Percentiles rank a stretch among this genome's conserved stretches.
phyloP scores from a whole-genome alignment of 1,140 invertebrate genomes.

The Drosophila triauraria region DNA sequence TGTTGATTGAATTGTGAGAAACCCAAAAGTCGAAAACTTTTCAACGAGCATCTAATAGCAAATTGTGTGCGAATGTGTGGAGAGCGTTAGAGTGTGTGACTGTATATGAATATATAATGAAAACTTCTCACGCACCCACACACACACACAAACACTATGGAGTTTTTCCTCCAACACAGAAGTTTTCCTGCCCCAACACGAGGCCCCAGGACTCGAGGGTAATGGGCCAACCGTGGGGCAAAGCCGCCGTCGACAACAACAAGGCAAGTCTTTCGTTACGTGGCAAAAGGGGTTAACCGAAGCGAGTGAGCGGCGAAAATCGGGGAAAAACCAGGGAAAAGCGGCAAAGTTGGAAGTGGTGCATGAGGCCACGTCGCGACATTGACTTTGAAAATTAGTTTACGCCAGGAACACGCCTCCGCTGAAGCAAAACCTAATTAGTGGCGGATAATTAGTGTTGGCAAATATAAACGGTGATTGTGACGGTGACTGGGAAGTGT shows the following conservation, averaged over 20 bases:
- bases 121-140: slow-evolving; percentile 68
- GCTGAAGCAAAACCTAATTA: slow-evolving; percentile 37
- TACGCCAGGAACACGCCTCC: slow-evolving; percentile 15
- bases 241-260: slow-evolving; percentile 1
- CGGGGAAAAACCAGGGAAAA: slow-evolving; percentile 2
- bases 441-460: slow-evolving; percentile 42
- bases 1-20: slow-evolving; percentile 74
- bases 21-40: slow-evolving; percentile 71
- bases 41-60: slow-evolving; percentile 71
- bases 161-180: slow-evolving; percentile 1
- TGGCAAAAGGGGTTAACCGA: slow-evolving; percentile 31
- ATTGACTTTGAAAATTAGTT: slow-evolving; percentile 79
- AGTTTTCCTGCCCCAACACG: slow-evolving; percentile 11
- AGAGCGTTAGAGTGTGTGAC: slow-evolving; percentile 11
- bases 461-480: slow-evolving; percentile 17
- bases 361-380: slow-evolving; percentile 53
- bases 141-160: slow-evolving; percentile 11
- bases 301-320: neutral
- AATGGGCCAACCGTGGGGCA: slow-evolving; percentile 18
- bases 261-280: slow-evolving; percentile 20
- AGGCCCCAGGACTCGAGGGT: slow-evolving; percentile 4
- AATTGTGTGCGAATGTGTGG: slow-evolving; percentile 42
- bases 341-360: slow-evolving; percentile 17
- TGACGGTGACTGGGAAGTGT: neutral
- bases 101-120: slow-evolving; percentile 66